These are phyloP conservation scores for Sinocyclocheilus anshuiensis DNA, from an alignment of 2,113 vertebrate species.

Conservation along the genomic window DNA sequence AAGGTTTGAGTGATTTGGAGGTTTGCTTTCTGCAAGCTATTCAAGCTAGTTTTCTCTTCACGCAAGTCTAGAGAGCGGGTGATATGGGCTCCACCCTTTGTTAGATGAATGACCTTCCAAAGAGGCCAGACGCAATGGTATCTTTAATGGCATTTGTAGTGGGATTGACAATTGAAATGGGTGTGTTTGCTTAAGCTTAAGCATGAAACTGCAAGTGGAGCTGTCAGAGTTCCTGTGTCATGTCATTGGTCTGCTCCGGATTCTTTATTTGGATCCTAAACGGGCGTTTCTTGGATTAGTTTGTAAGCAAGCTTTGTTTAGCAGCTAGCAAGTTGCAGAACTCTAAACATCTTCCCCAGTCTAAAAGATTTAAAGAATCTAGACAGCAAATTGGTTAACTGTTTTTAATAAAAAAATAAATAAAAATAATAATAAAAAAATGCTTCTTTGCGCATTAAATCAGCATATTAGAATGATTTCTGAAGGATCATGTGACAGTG, in stretches of 20 bases:
- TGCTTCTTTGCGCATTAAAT: neutral
- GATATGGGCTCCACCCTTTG: neutral
- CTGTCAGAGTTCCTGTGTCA: neutral
- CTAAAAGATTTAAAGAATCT: neutral
- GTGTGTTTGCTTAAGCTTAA: constrained; percentile 1
- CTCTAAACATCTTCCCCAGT: neutral
- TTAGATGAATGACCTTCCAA: neutral
- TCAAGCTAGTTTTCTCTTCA: neutral
- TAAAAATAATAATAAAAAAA: neutral
- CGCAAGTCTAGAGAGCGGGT: neutral
- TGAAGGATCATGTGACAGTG: neutral
- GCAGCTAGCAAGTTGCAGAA: neutral
- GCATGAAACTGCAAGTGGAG: neutral
- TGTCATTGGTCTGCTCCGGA: neutral
- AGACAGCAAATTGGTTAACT: neutral
- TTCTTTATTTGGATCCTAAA: neutral
- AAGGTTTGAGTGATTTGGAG: neutral
- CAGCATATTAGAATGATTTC: neutral
- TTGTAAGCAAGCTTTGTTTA: neutral
- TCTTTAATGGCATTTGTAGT: neutral
- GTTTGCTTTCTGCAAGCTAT: neutral
- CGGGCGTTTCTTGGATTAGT: neutral
- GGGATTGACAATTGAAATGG: neutral
- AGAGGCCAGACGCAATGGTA: neutral
- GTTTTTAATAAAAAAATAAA: neutral